Evolutionary conservation across 2,888 invertebrate genomes (phyloP).

Genomic region (Xanthia icteritia): DNA sequence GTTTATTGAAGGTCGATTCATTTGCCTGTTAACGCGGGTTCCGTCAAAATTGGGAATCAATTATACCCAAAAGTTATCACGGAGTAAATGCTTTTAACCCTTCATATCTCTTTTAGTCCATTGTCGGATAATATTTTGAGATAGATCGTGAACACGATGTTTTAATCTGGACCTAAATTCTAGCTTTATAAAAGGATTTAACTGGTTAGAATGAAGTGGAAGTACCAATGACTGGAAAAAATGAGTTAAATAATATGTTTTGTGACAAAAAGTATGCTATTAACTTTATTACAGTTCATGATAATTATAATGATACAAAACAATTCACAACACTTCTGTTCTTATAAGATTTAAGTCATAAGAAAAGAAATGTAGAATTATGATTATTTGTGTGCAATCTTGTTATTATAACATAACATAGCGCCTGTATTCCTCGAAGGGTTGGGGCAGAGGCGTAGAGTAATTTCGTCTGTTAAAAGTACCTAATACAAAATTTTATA

Average conservation of each 20-base stretch:
- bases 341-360: slow-evolving; percentile 38
- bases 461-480: neutral
- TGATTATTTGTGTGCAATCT: neutral
- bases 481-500: neutral
- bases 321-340: slow-evolving; percentile 8
- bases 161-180: slow-evolving; percentile 23
- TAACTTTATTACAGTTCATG: too few relatives aligned
- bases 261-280: neutral
- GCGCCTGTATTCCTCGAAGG: neutral
- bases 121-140: slow-evolving; percentile 47
- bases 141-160: slow-evolving; percentile 22
- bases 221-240: neutral
- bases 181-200: neutral
- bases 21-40: slow-evolving; percentile 50
- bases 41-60: slow-evolving; percentile 59
- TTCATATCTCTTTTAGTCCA: slow-evolving; percentile 40
- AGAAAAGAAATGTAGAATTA: slow-evolving; percentile 18
- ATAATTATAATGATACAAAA: too few relatives aligned
- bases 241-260: neutral
- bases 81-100: slow-evolving; percentile 55
- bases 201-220: neutral
- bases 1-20: slow-evolving; percentile 63
- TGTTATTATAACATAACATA: neutral
- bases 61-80: slow-evolving; percentile 57
- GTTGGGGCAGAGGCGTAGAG: neutral